Evolutionary conservation across 37 sponge, comb jelly and placozoan genomes (phyloP).

Genomic region (Lycopodina hypogea): DNA sequence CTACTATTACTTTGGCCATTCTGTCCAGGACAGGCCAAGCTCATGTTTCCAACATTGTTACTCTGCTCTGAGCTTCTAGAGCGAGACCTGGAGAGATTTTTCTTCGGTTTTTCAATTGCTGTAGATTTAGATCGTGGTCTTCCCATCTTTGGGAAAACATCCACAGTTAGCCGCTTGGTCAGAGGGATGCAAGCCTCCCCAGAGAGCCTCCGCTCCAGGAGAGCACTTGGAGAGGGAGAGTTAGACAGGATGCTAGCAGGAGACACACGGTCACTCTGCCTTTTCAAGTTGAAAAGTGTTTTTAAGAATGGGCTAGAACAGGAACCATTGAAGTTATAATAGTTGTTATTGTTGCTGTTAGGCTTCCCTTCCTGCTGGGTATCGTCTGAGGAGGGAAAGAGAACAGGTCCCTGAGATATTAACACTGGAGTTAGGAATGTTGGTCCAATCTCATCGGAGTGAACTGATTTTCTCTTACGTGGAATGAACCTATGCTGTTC

Average conservation of each 20-base stretch:
- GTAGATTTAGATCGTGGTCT: constrained; percentile 64
- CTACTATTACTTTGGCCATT: background rate
- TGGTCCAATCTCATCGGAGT: constrained; percentile 18
- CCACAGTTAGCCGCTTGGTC: background rate
- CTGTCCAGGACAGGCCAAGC: background rate
- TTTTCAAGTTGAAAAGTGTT: constrained; percentile 25
- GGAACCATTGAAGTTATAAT: constrained; percentile 54
- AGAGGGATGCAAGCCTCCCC: background rate
- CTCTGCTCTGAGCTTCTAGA: constrained; percentile 33
- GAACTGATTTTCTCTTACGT: constrained; percentile 30
- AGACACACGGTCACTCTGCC: background rate
- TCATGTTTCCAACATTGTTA: background rate
- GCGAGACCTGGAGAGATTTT: constrained; percentile 8
- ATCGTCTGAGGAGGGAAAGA: constrained; percentile 6
- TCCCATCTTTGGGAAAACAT: constrained; percentile 37
- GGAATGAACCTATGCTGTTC: background rate
- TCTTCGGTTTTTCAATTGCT: constrained; percentile 5
- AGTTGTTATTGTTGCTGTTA: constrained; percentile 6
- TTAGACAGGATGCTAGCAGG: constrained; percentile 11
- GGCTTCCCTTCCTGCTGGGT: background rate
- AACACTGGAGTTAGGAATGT: constrained; percentile 51
- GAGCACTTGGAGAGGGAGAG: constrained; percentile 34
- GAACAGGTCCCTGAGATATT: constrained; percentile 39
- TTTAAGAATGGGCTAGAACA: constrained; percentile 11
- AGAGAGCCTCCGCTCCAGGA: constrained; percentile 2